Conservation (phyloP, 1,140 invertebrate genomes). For the Drosophila navojoa region DNA sequence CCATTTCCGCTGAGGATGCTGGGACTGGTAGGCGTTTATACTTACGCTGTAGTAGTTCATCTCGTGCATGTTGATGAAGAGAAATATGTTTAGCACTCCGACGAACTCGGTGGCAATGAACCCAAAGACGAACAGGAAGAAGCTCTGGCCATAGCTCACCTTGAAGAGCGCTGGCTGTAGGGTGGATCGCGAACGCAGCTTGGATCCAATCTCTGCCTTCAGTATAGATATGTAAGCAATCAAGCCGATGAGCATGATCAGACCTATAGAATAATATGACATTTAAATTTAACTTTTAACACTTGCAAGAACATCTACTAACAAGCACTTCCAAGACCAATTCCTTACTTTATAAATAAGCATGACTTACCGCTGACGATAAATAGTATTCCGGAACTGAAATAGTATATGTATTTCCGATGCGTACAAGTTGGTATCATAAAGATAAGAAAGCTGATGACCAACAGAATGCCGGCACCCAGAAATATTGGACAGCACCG, state of each 20-base stretch:
- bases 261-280: slow-evolving; percentile 85
- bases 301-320: no score
- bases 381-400: slow-evolving; percentile 88
- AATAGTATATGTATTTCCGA: slow-evolving; percentile 86
- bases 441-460: slow-evolving; percentile 87
- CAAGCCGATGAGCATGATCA: slow-evolving; percentile 94
- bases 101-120: slow-evolving; percentile 93
- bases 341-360: background rate
- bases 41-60: slow-evolving; percentile 75
- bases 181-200: slow-evolving; percentile 90
- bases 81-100: slow-evolving; percentile 93
- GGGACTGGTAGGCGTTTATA: slow-evolving; percentile 9
- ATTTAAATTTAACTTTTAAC: no score
- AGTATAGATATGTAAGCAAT: slow-evolving; percentile 97
- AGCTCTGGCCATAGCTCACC: slow-evolving; percentile 94
- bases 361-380: slow-evolving; percentile 86
- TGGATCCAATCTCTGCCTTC: slow-evolving; percentile 94
- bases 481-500: slow-evolving; percentile 88
- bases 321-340: no score
- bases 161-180: slow-evolving; percentile 91
- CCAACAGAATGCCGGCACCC: slow-evolving; percentile 86
- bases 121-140: slow-evolving; percentile 92
- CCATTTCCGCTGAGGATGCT: slow-evolving; percentile 12
- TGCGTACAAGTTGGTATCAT: slow-evolving; percentile 86
- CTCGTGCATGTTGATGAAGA: slow-evolving; percentile 91